Percentiles rank a stretch among this genome's conserved stretches.
These are phyloP conservation scores for Ips nitidus DNA, from an alignment of 1,140 invertebrate species.

Conservation along the genomic window DNA sequence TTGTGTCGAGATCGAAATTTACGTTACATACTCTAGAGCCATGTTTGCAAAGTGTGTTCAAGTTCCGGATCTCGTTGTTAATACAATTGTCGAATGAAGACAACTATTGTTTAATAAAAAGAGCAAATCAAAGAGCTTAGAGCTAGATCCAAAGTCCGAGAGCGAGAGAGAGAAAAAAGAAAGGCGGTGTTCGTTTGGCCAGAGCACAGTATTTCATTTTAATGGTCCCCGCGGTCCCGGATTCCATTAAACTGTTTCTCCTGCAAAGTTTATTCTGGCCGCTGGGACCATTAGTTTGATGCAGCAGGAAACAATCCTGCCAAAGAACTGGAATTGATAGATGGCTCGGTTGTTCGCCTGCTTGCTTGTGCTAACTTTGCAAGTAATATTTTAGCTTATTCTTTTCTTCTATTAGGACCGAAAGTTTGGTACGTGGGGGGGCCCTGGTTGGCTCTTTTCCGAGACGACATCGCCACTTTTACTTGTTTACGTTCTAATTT, in stretches of 20 bases:
- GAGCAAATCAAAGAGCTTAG: constrained; percentile 19
- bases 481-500: too few relatives aligned
- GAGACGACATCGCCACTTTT: too few relatives aligned
- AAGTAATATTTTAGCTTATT: constrained; percentile 40
- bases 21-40: too few relatives aligned
- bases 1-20: too few relatives aligned
- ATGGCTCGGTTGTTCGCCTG: constrained; percentile 40
- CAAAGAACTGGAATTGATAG: constrained; percentile 50
- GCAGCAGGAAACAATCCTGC: constrained; percentile 52
- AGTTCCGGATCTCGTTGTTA: too few relatives aligned
- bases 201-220: constrained; percentile 54
- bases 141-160: constrained; percentile 21
- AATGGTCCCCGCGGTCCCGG: constrained; percentile 54
- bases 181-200: constrained; percentile 43
- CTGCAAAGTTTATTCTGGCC: constrained; percentile 52
- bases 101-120: too few relatives aligned
- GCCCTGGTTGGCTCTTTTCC: too few relatives aligned
- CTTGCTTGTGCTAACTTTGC: constrained; percentile 45
- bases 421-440: too few relatives aligned
- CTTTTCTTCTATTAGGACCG: not conserved
- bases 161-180: constrained; percentile 33
- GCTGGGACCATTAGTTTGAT: constrained; percentile 53
- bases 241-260: constrained; percentile 56
- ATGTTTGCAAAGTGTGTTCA: too few relatives aligned
- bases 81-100: too few relatives aligned